These are phyloP conservation scores for Bembecia ichneumoniformis DNA, from an alignment of 2,888 invertebrate genomes.

Conservation along the genomic window DNA sequence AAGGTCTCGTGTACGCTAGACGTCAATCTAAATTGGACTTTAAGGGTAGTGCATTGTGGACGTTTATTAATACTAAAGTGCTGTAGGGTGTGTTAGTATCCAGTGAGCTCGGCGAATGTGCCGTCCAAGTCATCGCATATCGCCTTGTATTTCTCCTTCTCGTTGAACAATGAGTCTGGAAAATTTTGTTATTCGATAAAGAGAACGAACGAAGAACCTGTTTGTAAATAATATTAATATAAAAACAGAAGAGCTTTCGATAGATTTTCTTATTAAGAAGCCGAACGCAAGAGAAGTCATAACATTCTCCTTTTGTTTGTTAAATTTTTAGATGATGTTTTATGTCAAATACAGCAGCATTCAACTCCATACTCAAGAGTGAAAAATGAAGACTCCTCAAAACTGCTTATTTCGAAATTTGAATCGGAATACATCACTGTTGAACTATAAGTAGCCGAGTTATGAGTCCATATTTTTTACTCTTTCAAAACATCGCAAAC, in stretches of 20 bases:
- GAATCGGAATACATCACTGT: background rate
- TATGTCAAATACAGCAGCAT: background rate
- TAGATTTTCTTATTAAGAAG: background rate
- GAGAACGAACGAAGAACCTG: background rate
- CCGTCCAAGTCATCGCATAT: slow-evolving; percentile 98
- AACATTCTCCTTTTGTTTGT: slow-evolving; percentile 28
- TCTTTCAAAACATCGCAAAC: too few relatives aligned
- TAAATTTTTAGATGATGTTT: background rate
- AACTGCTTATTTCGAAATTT: background rate
- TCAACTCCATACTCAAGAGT: background rate
- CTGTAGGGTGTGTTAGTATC: slow-evolving; percentile 81
- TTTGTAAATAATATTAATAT: background rate
- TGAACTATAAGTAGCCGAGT: too few relatives aligned
- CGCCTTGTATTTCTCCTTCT: slow-evolving; percentile 96
- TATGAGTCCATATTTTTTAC: too few relatives aligned
- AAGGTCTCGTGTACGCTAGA: background rate
- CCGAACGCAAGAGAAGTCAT: slow-evolving; percentile 32
- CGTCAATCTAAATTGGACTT: slow-evolving; percentile 29
- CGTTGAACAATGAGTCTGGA: slow-evolving; percentile 87
- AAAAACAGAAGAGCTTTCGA: background rate
- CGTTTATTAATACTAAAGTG: slow-evolving; percentile 50
- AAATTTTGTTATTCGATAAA: slow-evolving; percentile 37
- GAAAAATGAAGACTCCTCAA: background rate
- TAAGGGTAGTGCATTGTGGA: slow-evolving; percentile 28
- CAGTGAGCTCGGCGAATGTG: slow-evolving; percentile 97